phyloP scores from a whole-genome alignment of 1,140 invertebrate species.

The Eumeta japonica region DNA sequence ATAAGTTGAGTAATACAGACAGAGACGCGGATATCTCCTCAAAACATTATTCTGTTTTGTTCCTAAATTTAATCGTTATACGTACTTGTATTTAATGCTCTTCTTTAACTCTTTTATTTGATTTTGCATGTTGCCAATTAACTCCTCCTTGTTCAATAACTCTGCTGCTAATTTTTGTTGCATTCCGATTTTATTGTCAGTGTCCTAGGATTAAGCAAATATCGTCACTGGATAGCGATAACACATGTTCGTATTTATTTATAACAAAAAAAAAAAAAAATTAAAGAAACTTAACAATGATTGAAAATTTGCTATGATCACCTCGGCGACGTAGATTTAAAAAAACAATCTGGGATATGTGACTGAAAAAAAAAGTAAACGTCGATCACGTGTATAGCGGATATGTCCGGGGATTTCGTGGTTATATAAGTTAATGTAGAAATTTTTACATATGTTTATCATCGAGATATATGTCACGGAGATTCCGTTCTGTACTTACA shows the following conservation, averaged over 20 bases:
- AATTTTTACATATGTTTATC: too few relatives aligned
- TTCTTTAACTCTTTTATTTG: conserved; percentile 43
- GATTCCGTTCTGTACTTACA: too few relatives aligned
- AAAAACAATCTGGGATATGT: conserved; percentile 27
- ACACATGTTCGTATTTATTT: conserved; percentile 8
- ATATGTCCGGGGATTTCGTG: too few relatives aligned
- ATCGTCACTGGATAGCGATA: too few relatives aligned
- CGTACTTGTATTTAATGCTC: conserved; percentile 14
- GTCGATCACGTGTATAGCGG: too few relatives aligned
- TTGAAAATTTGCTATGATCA: conserved; percentile 14
- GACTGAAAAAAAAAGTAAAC: conserved; percentile 30
- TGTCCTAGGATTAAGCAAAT: too few relatives aligned
- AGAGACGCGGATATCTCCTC: too few relatives aligned
- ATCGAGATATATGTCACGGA: too few relatives aligned
- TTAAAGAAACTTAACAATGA: too few relatives aligned
- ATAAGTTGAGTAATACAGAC: too few relatives aligned
- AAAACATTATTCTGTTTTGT: not conserved
- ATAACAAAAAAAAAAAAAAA: conserved; percentile 3
- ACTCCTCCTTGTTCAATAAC: conserved; percentile 43
- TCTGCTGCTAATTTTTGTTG: conserved; percentile 46
- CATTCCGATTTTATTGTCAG: conserved; percentile 40
- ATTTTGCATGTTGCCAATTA: conserved; percentile 40
- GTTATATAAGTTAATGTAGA: too few relatives aligned
- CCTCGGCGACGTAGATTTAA: conserved; percentile 20
- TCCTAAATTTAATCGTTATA: not conserved